Evolutionary conservation across 2,113 vertebrate species (phyloP).

Genomic region (Chitala chitala): DNA sequence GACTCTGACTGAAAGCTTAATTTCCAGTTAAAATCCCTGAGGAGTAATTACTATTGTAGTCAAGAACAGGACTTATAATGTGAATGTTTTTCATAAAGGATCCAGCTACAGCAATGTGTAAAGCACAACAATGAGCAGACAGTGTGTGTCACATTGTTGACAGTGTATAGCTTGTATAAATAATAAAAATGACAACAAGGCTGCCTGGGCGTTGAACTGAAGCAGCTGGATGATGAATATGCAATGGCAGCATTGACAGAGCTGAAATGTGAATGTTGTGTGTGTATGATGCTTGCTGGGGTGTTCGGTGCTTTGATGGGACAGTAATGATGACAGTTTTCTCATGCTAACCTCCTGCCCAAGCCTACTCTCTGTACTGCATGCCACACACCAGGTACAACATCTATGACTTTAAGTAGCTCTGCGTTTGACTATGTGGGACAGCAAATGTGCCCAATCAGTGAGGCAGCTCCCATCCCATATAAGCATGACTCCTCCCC

Average conservation of each 20-base stretch:
- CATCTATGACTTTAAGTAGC: not conserved
- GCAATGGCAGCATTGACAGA: too few species aligned
- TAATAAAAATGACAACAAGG: not conserved
- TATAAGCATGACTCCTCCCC: slow-evolving; percentile 14
- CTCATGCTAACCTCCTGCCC: not conserved
- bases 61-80: not conserved
- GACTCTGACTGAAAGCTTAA: not conserved
- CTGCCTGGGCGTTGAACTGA: too few species aligned
- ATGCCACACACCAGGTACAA: not conserved
- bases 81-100: not conserved
- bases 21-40: not conserved
- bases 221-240: too few species aligned
- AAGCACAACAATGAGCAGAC: not conserved
- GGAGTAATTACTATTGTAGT: not conserved
- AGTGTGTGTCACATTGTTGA: slow-evolving; percentile 5
- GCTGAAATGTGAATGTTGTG: too few species aligned
- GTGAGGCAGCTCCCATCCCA: slow-evolving; percentile 41
- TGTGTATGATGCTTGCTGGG: too few species aligned
- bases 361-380: not conserved
- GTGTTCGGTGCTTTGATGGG: not conserved
- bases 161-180: not conserved
- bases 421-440: not conserved
- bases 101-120: not conserved
- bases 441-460: not conserved
- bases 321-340: not conserved